phyloP scores from a whole-genome alignment of 2,113 vertebrate species.

The Picathartes gymnocephalus region DNA sequence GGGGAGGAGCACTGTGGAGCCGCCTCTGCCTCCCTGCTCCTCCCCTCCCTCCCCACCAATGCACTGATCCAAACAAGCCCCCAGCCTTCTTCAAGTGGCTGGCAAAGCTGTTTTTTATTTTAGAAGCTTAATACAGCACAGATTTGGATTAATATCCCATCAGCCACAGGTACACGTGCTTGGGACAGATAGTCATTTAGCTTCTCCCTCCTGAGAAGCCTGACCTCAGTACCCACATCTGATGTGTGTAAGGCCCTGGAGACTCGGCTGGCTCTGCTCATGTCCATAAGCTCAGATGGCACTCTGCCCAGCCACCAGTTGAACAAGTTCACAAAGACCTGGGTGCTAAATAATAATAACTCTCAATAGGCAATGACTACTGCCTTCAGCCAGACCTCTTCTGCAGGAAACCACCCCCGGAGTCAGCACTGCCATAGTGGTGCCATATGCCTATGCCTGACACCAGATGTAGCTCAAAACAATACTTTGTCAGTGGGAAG shows the following conservation, averaged over 20 bases:
- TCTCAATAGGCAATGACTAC: constrained; percentile 22
- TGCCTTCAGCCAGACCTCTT: constrained; percentile 44
- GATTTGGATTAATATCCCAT: constrained; percentile 57
- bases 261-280: constrained; percentile 20
- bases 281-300: neutral
- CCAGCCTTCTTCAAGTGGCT: constrained; percentile 41
- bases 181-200: constrained; percentile 51
- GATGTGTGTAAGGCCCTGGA: constrained; percentile 23
- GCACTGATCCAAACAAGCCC: neutral
- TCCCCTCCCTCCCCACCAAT: neutral
- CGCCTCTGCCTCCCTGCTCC: neutral
- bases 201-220: constrained; percentile 44
- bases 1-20: neutral
- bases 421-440: constrained; percentile 52
- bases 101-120: constrained; percentile 71
- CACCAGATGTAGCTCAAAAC: constrained; percentile 62
- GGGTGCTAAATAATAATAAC: constrained; percentile 56
- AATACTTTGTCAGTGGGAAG: constrained; percentile 57
- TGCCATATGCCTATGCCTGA: constrained; percentile 68
- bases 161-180: constrained; percentile 67
- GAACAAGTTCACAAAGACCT: constrained; percentile 48
- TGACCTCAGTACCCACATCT: constrained; percentile 57
- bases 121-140: constrained; percentile 64
- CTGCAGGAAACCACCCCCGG: constrained; percentile 46
- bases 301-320: constrained; percentile 45